Base-by-base conservation (phyloP, 53 echinoderm and acorn worm genomes). In the Paracentrotus lividus region DNA sequence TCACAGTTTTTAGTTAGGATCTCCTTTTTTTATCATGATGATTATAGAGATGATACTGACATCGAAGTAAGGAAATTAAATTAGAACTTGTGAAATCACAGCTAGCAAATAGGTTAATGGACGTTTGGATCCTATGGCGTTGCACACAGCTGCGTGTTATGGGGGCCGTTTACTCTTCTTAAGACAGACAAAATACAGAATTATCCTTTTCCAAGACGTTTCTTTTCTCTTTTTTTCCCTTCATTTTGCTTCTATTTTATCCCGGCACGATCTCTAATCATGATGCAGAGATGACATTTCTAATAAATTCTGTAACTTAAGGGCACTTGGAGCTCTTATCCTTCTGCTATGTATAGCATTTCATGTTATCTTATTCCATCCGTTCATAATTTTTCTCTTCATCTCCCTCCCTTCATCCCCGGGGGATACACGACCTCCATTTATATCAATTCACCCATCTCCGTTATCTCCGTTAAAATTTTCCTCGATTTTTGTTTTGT, bases 381-480 rank as follows among this genome's bases (percentile, higher is more conserved):
- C 86, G 55, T 85, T 86, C 86, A 31, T 33, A 55, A 36, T 56
- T 32, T 81, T 49, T 77, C 13, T 26, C 15, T 47, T 13, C 47
- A 26, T 12, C 26, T 2, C 81, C 20, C 45, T 40, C 3, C 81
- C 90, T 23, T 45, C 23, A 3, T 52, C 91, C 91, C 69, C 43
- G 53, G 91, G 91, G 91, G 67, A 90, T 49, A 72, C 7, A 89
- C 45, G 91, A 72, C 75, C 75, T 72, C 91, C 75, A 90, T 89
- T 89, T 69, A 90, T 90, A 90, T 90, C 91, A 90, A 69, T 90
- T 90, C 91, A 45, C 75, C 32, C 75, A 90, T 90, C 58, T 90
- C 38, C 38, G 20, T n/a, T 52, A 44, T 68, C 75, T 49, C 85
- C 86, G 54, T 86, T 53, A 56, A 45, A 51, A 49, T 90, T n/a